Evolutionary conservation across 2,113 vertebrate species (phyloP), one percentile per base, ranked within the genome.

Genomic region (Silurus glanis): DNA sequence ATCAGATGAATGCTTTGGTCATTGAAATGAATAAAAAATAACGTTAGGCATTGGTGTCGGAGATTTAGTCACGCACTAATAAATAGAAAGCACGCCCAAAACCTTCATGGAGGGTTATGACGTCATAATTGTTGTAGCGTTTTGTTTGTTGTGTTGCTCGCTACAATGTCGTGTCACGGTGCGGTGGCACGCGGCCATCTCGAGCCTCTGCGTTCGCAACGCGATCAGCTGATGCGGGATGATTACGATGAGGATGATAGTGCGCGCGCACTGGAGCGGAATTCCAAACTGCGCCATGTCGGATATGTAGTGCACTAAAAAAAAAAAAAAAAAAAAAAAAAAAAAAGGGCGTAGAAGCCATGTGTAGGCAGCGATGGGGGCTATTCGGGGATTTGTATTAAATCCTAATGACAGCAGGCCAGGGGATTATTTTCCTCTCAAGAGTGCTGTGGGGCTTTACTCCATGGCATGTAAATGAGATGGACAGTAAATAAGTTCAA

Each of bases 181-280:
- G 74, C 51, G 75, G 13, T 2, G 51, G 51, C 45, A 9, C 45
- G 71, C 28, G 8, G 13, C 25, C 19, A 10, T 49, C 19, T 21
- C 45, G 19, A 49, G 45, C 71, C 28, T n/a, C 79, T 28, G 49
- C 82, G 28, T 62, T 23, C 2, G 14, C 51, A 2, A 37, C 55
- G 51, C 83, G 19, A 23, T 55, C 84, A 66, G 61, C 61, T 85
- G 59, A 79, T 53, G 59, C 72, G 6, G 45, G 59, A 51, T 75
- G 53, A n/a, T 78, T 64, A 83, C 28, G 67, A 13, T 16, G 69
- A 47, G 19, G 49, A 59, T 37, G 56, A 17, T 37, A 25, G 1
- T 45, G 53, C 55, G 58, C 59, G 21, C 79, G 28, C 58, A 12
- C 5, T 14, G 7, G 49, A 59, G 79, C 10, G 10, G 17, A 14